A percentile compares a stretch with the other conserved stretches of the same genome.
phyloP scores from a whole-genome alignment of 2,888 invertebrate species.

The Quadroppia sp. region DNA sequence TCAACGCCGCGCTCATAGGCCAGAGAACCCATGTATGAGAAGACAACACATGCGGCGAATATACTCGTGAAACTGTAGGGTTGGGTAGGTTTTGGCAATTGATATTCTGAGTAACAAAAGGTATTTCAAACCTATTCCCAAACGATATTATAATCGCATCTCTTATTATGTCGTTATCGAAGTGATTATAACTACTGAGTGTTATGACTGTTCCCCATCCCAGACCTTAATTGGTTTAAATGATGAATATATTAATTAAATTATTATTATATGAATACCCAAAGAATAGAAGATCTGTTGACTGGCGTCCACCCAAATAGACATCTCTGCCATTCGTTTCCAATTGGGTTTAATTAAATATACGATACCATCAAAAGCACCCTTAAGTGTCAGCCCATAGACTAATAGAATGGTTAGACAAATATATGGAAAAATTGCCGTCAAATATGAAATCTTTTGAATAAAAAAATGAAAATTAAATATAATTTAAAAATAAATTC shows the following conservation, averaged over 20 bases:
- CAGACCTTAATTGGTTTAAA: too few relatives aligned
- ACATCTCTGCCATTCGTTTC: not conserved
- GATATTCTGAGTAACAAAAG: not conserved
- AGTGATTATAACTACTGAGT: slow-evolving; percentile 54
- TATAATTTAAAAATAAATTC: not conserved
- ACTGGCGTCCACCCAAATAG: slow-evolving; percentile 42
- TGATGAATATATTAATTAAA: slow-evolving; percentile 33
- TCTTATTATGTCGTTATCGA: slow-evolving; percentile 51
- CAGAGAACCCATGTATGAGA: slow-evolving; percentile 55
- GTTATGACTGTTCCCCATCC: slow-evolving; percentile 53
- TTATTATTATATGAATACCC: not conserved
- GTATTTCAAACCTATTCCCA: not conserved
- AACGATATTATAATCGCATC: slow-evolving; percentile 6
- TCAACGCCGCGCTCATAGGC: slow-evolving; percentile 67
- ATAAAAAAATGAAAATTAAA: not conserved
- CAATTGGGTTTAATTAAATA: slow-evolving; percentile 43
- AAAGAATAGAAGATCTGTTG: slow-evolving; percentile 39
- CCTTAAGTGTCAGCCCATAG: slow-evolving; percentile 40
- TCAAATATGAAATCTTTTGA: slow-evolving; percentile 39
- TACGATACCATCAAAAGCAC: slow-evolving; percentile 41
- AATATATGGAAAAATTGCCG: slow-evolving; percentile 67
- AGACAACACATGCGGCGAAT: slow-evolving; percentile 29
- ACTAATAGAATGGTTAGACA: slow-evolving; percentile 59
- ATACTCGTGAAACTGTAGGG: slow-evolving; percentile 28
- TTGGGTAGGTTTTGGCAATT: not conserved